These are phyloP conservation scores for Zingel zingel DNA, from an alignment of 2,113 vertebrate species.

Conservation along the genomic window DNA sequence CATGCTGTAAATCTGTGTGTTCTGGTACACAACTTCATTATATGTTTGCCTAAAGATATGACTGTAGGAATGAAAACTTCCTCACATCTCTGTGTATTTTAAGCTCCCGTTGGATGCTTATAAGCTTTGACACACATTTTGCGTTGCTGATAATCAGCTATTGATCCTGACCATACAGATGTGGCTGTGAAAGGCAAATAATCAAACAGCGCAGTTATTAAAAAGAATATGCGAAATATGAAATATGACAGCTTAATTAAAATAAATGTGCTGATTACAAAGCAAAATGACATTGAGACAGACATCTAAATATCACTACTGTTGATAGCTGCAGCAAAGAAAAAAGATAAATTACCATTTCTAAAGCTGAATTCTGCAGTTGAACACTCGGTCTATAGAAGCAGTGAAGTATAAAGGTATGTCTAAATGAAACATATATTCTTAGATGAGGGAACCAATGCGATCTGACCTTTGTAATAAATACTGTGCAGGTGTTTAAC, in stretches of 20 bases:
- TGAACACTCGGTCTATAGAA: background rate
- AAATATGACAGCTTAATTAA: conserved; percentile 60
- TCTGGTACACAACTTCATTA: background rate
- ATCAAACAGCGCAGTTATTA: conserved; percentile 44
- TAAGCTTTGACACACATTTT: conserved; percentile 54
- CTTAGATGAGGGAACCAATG: conserved; percentile 39
- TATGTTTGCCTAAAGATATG: conserved; percentile 7
- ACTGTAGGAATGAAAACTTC: conserved; percentile 15
- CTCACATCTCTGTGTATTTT: conserved; percentile 21
- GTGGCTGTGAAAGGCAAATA: conserved; percentile 42
- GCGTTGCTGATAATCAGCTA: conserved; percentile 43
- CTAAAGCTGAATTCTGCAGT: conserved; percentile 7
- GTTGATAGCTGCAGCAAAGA: conserved; percentile 25
- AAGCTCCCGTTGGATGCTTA: conserved; percentile 45
- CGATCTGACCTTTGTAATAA: conserved; percentile 71
- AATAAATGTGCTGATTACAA: conserved; percentile 49
- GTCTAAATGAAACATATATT: conserved; percentile 61
- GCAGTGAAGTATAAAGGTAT: conserved; percentile 7
- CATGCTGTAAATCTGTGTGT: background rate
- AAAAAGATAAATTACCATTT: conserved; percentile 11
- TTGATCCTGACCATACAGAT: conserved; percentile 56
- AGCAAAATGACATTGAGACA: conserved; percentile 30
- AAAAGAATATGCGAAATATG: conserved; percentile 53
- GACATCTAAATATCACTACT: conserved; percentile 38
- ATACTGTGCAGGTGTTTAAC: conserved; percentile 72